These are phyloP conservation scores for Cotesia typhae DNA, from an alignment of 1,140 invertebrate genomes.

Conservation along the genomic window DNA sequence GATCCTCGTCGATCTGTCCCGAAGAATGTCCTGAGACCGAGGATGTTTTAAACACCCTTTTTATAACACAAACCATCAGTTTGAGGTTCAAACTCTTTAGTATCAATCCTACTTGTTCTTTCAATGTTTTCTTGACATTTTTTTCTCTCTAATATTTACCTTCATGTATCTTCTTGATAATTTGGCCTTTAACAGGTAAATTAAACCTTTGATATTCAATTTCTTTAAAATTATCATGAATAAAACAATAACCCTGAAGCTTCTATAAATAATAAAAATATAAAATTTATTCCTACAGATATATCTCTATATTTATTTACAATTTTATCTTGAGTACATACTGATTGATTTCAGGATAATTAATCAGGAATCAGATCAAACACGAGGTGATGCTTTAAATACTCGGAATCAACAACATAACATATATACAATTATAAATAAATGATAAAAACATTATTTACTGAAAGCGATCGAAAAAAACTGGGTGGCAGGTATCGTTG, in stretches of 20 bases:
- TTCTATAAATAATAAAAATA: too few relatives aligned
- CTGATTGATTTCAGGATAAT: slow-evolving; percentile 61
- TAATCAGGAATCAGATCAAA: slow-evolving; percentile 42
- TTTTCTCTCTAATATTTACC: slow-evolving; percentile 25
- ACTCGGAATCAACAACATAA: slow-evolving; percentile 48
- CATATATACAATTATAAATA: slow-evolving; percentile 23
- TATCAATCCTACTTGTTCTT: slow-evolving; percentile 42
- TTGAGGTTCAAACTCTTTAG: slow-evolving; percentile 40
- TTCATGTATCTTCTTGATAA: slow-evolving; percentile 4
- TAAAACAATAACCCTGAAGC: slow-evolving; percentile 4
- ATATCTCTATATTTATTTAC: background rate
- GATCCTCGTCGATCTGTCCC: slow-evolving; percentile 49
- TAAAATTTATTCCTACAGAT: too few relatives aligned
- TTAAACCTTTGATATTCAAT: background rate
- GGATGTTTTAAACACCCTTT: slow-evolving; percentile 50
- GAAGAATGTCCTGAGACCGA: slow-evolving; percentile 32
- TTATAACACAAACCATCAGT: background rate
- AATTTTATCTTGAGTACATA: slow-evolving; percentile 18
- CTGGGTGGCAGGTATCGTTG: slow-evolving; percentile 41
- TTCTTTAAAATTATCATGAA: too few relatives aligned
- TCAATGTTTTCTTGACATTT: slow-evolving; percentile 25
- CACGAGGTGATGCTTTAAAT: slow-evolving; percentile 35
- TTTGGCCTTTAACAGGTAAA: background rate
- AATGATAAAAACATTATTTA: slow-evolving; percentile 48
- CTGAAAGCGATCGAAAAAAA: slow-evolving; percentile 45